Evolutionary conservation across 30 jellyfish, hydroid and myxozoan genomes (phyloP), one percentile per base, ranked within the genome.

Genomic region (Catostylus mosaicus): DNA sequence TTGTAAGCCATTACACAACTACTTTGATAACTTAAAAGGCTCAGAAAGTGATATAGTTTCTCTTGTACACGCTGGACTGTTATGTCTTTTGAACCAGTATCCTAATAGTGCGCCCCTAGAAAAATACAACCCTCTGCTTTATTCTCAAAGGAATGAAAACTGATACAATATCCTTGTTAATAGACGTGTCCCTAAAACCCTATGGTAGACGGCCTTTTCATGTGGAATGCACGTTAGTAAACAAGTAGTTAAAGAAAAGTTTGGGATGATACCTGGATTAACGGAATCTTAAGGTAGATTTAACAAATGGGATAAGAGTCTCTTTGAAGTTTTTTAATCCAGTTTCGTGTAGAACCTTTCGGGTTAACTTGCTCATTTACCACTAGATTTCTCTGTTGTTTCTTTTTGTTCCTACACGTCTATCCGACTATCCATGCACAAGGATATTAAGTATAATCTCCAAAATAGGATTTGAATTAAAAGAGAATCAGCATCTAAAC

Each of bases 211-310:
- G 30, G 67, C 29, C 67, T 52, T n/a, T 52, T 52, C 29, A 14
- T 20, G 24, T 18, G 70, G 72, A 66, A 40, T 36, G 34, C 72
- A 43, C 84, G 35, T 33, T 26, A 38, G 84, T 47, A 73, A 73
- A 73, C 84, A 73, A 29, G 35, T 43, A 73, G 24, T 30, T 7
- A 24, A 11, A 35, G 70, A 46, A 73, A n/a, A 48, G 84, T 62
- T 37, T 27, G 67, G 47, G 72, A 51, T 73, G 69, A 73, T 73
- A 73, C 84, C 45, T 18, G 27, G 84, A 73, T 73, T 73, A 73
- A 38, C 51, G 3, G 57, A 30, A 40, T 66, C 32, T 66, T n/a
- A 73, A 73, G 72, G 71, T 34, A 73, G 84, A 73, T 73, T 73
- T 73, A 73, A 73, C 46, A 73, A 43, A 73, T 50, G 26, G 43